Evolutionary conservation across 64 coral and sea anemone genomes (phyloP), one percentile per base, ranked within the genome.

Genomic region (Trachythela sp.): DNA sequence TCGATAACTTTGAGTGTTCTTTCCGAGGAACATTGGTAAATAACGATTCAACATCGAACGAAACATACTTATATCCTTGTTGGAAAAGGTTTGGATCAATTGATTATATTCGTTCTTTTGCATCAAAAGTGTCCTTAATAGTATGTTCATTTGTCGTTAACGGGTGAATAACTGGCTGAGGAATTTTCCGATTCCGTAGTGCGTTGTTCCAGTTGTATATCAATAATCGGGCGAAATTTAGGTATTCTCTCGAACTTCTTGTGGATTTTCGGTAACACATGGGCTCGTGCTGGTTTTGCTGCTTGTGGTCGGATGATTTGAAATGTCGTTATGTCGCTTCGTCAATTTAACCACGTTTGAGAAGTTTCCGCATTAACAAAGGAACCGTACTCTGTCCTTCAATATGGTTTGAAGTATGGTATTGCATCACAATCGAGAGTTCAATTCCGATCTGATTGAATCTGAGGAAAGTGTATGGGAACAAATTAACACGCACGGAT

Each of bases 211-310:
- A 9, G 90, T 92, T 20, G 90, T n/a, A n/a, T 92, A 34, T 92
- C 91, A 0, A 92, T 76, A 9, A 92, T 92, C 34, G 90, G 90
- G 24, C 85, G 29, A 20, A 92, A 92, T 87, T 92, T 87, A 31
- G 85, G 91, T 0, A 92, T 29, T 30, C 10, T 72, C 4, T 83
- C 48, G 48, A 41, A 92, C 20, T 77, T 27, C 88, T 92, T 92
- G 36, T 92, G 85, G 71, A 88, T 92, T 39, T 92, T 92, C 1
- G 70, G 86, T 27, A 92, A 58, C 13, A 70, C 85, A 40, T 92
- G 91, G 26, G 70, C 71, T 41, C 75, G 33, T 35, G 39, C 84
- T 27, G 43, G 39, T 72, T 39, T 31, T 40, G 84, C 90, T 64
- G 43, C 36, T 48, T 33, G 41, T 8, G 90, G 90, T 48, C 90